Percentiles rank a stretch among this genome's conserved stretches.
Conservation (phyloP, 2,797 vertebrate species). For the Enteromius fasciolatus region DNA sequence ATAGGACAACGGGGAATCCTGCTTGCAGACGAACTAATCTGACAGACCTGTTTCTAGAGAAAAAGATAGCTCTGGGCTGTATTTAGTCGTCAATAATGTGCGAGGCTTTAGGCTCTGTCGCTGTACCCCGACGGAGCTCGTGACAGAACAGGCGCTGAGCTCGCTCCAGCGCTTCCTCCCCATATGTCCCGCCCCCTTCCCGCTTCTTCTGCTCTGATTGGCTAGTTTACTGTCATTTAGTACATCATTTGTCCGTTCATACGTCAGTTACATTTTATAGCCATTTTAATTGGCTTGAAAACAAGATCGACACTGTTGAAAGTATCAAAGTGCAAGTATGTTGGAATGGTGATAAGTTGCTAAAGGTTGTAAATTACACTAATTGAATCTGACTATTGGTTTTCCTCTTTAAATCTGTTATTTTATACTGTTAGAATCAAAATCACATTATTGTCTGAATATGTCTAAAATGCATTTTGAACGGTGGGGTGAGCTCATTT, state of each 20-base stretch:
- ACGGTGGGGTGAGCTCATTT: background rate
- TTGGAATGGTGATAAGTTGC: background rate
- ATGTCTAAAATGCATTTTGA: background rate
- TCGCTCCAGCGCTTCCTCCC: constrained; percentile 49
- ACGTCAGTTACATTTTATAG: constrained; percentile 39
- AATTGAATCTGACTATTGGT: constrained; percentile 4
- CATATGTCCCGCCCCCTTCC: constrained; percentile 39
- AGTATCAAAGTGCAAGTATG: constrained; percentile 35
- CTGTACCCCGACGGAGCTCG: constrained; percentile 70
- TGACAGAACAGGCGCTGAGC: constrained; percentile 73
- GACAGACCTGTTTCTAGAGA: background rate
- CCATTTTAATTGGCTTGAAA: constrained; percentile 51
- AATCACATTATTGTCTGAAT: background rate
- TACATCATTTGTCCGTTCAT: constrained; percentile 31
- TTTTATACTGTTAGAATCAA: background rate
- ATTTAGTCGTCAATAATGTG: constrained; percentile 54
- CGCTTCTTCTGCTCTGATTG: constrained; percentile 36
- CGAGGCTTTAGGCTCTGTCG: constrained; percentile 60
- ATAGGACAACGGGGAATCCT: constrained; percentile 26
- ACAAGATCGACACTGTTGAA: constrained; percentile 6
- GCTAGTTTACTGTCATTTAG: background rate
- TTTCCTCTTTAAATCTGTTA: background rate
- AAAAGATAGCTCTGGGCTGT: constrained; percentile 32
- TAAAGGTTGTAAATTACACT: background rate
- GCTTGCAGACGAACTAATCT: constrained; percentile 1